Base-by-base conservation (phyloP, 2,888 invertebrate genomes). In the Spodoptera picta region DNA sequence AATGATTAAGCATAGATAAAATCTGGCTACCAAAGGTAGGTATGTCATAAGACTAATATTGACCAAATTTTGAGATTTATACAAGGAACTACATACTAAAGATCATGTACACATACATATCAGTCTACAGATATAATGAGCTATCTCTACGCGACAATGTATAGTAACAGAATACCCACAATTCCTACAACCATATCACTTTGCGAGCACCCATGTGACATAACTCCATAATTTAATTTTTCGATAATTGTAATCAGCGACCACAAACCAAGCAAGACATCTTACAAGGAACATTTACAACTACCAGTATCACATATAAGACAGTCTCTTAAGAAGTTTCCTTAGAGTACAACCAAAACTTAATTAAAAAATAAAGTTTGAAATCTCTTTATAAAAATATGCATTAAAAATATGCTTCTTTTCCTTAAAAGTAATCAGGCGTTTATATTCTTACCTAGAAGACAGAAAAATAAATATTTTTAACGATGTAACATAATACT, bases 301-400 rank as follows among this genome's bases (percentile, higher is more conserved):
- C 86, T 83, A 87, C 84, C 85, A 85, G 86, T 90, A 90, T 90
- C 90, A 90, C 90, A 90, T 87, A 80, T 81, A 83, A 82, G 85
- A 89, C 90, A 90, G 90, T 90, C 90, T 88, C 87, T 79, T 85
- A 83, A 84, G 77, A 86, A 87, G 85, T 88, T 87, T 84, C 83
- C 86, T 84, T 84, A 85, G 69, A 82, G 81, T 87, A 86, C 83
- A 89, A 88, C 83, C 85, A 82, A 87, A 83, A 77, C 78, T 79
- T 82, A 75, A 79, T 79, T 82, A 75, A 79, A 81, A 79, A 82
- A 80, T 74, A 77, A 69, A 69, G 71, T 74, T 77, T 77, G 78
- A 76, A 77, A 74, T 78, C 52, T 75, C 73, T 75, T 58, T 83
- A 85, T 66, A 85, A 85, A 86, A 83, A 86, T 86, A 86, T 75